A percentile compares a stretch with the other conserved stretches of the same genome.
phyloP scores from a whole-genome alignment of 1,140 invertebrate species.

The Zaprionus lachaisei region DNA sequence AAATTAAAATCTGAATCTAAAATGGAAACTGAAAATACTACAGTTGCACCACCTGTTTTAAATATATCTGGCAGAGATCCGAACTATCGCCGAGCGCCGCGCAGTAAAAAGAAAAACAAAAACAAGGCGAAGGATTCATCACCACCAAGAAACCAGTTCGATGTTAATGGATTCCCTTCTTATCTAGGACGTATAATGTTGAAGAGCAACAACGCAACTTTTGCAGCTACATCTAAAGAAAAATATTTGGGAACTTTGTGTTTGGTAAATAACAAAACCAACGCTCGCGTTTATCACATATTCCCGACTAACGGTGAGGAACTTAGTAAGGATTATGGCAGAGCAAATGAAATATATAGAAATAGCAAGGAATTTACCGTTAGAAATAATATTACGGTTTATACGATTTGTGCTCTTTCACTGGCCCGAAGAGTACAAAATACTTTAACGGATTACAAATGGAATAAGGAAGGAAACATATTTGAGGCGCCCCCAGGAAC shows the following conservation, averaged over 20 bases:
- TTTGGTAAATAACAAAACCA: slow-evolving; percentile 22
- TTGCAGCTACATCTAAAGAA: neutral
- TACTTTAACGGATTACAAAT: slow-evolving; percentile 24
- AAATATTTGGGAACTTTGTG: slow-evolving; percentile 39
- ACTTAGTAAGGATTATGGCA: slow-evolving; percentile 6
- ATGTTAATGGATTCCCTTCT: slow-evolving; percentile 15
- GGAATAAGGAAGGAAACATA: slow-evolving; percentile 53
- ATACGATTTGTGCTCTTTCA: slow-evolving; percentile 19
- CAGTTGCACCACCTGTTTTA: neutral
- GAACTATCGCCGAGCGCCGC: neutral
- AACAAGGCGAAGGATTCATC: neutral
- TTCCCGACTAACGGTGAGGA: slow-evolving; percentile 16
- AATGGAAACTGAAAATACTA: neutral
- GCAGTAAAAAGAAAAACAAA: neutral
- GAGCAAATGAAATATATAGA: slow-evolving; percentile 22
- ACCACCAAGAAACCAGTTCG: slow-evolving; percentile 2
- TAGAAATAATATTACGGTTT: slow-evolving; percentile 35
- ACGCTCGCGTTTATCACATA: slow-evolving; percentile 36
- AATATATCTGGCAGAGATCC: slow-evolving; percentile 37
- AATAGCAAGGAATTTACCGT: slow-evolving; percentile 15
- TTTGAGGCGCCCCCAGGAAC: slow-evolving; percentile 23
- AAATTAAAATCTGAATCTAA: neutral
- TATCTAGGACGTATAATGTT: slow-evolving; percentile 37
- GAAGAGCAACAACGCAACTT: neutral
- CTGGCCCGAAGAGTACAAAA: slow-evolving; percentile 27